Evolutionary conservation across 1,140 invertebrate genomes (phyloP), one percentile per base, ranked within the genome.

Genomic region (Penaeus vannamei): DNA sequence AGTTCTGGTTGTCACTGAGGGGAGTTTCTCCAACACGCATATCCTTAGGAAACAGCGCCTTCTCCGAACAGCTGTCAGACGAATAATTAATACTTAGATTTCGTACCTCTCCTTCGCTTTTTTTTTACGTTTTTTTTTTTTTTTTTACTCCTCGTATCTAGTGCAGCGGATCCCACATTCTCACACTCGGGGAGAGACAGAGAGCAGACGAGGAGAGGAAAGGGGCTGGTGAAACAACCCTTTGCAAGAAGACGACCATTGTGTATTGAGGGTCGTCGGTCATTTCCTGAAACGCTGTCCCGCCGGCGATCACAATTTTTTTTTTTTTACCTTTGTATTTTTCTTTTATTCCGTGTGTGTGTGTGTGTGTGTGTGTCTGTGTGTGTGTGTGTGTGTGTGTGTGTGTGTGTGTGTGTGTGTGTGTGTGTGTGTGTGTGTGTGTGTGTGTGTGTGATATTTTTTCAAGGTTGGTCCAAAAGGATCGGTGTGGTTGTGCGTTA

Each of bases 1-100:
- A 89, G 87, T 89, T 89, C 69, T 89, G 87, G 87, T 89, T 89
- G 87, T 89, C 87, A 89, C 82, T 89, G 87, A 61, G 60, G 79
- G 87, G 82, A 89, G 79, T 82, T 36, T 59, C 82, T 72, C 23
- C 59, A 89, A 89, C 87, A 89, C 87, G 87, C 87, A 89, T 89
- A 89, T 89, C 87, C 87, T 89, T 89, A 89, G 82, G 66, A 84
- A 89, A 79, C 76, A 79, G 32, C 36, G 79, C 20, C 79, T 69
- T 66, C 86, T 87, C 79, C 60, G 79, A 87, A 87, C 86, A 87
- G 86, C 86, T 87, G 86, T 83, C 77, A 87, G 79, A 12, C 86
- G 86, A 22, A 69, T 81, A 82, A 87, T 87, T 87, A 87, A 87
- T 87, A 87, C 86, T 80, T 87, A 29, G 61, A 12, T 53, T 53